A percentile compares a stretch with the other conserved stretches of the same genome.
Evolutionary conservation across 1,140 invertebrate genomes (phyloP).

Genomic region (Drosophila virilis): DNA sequence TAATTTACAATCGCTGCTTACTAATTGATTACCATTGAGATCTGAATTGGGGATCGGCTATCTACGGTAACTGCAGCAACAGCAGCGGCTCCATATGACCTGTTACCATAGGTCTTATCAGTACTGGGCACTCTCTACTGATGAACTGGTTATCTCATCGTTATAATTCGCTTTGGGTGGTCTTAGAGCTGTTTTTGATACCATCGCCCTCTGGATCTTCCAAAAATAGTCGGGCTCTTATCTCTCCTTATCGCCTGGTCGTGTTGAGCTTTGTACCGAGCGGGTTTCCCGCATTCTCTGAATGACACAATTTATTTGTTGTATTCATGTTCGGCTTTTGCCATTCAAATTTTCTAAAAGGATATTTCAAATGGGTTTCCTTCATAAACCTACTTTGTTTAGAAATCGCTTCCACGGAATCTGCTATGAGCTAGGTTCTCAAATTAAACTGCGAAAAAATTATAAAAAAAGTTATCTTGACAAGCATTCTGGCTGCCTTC

Average conservation of each 20-base stretch:
- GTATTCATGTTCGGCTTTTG: slow-evolving; percentile 48
- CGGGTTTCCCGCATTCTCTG: slow-evolving; percentile 49
- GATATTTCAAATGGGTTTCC: background rate
- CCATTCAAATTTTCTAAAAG: slow-evolving; percentile 3
- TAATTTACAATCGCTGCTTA: slow-evolving; percentile 68
- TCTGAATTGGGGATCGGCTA: background rate
- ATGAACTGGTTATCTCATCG: slow-evolving; percentile 41
- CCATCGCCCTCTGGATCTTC: background rate
- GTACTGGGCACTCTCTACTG: background rate
- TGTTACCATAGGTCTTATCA: background rate
- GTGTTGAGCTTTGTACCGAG: slow-evolving; percentile 31
- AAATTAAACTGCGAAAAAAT: no score
- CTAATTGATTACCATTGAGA: slow-evolving; percentile 70
- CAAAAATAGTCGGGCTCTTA: slow-evolving; percentile 19
- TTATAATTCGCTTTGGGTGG: slow-evolving; percentile 55
- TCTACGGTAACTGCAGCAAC: background rate
- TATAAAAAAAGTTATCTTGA: no score
- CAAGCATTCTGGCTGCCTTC: no score
- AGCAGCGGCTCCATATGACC: background rate
- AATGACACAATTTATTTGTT: slow-evolving; percentile 36
- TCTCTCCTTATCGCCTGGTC: slow-evolving; percentile 43
- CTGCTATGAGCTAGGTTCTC: no score
- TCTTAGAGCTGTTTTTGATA: slow-evolving; percentile 28
- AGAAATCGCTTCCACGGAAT: no score
- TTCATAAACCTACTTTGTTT: no score